Evolutionary conservation across 2,888 invertebrate genomes (phyloP).

Genomic region (Acleris emargana): DNA sequence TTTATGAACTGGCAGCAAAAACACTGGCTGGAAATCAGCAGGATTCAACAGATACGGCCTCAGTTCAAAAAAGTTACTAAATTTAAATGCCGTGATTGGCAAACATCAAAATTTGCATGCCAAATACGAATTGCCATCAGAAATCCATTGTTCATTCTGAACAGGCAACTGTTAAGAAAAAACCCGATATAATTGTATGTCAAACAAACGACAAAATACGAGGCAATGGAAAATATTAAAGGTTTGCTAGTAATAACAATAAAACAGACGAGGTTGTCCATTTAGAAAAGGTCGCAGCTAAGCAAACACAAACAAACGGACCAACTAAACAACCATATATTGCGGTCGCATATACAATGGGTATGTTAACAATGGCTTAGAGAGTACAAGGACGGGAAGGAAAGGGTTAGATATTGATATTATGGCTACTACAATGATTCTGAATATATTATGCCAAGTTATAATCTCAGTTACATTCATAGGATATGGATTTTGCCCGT

Average conservation of each 20-base stretch:
- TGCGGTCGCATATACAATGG: conserved; percentile 54
- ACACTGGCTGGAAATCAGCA: too few relatives aligned
- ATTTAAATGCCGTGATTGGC: too few relatives aligned
- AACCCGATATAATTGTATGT: conserved; percentile 34
- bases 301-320: conserved; percentile 54
- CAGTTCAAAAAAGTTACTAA: too few relatives aligned
- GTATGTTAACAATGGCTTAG: conserved; percentile 54
- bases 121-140: too few relatives aligned
- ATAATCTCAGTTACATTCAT: conserved; percentile 26
- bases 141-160: not conserved
- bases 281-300: conserved; percentile 53
- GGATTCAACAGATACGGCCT: too few relatives aligned
- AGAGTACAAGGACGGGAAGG: conserved; percentile 46
- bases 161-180: not conserved
- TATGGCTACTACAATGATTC: conserved; percentile 32
- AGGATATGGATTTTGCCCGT: conserved; percentile 5
- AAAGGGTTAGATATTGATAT: conserved; percentile 45
- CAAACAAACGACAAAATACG: conserved; percentile 27
- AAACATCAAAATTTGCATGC: conserved; percentile 1
- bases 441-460: conserved; percentile 27
- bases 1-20: too few relatives aligned
- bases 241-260: conserved; percentile 36
- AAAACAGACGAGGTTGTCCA: conserved; percentile 45
- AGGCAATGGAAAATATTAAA: conserved; percentile 43
- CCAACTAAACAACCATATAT: conserved; percentile 51